These are phyloP conservation scores for Conopomorpha cramerella DNA, from an alignment of 1,140 invertebrate species.

Conservation along the genomic window DNA sequence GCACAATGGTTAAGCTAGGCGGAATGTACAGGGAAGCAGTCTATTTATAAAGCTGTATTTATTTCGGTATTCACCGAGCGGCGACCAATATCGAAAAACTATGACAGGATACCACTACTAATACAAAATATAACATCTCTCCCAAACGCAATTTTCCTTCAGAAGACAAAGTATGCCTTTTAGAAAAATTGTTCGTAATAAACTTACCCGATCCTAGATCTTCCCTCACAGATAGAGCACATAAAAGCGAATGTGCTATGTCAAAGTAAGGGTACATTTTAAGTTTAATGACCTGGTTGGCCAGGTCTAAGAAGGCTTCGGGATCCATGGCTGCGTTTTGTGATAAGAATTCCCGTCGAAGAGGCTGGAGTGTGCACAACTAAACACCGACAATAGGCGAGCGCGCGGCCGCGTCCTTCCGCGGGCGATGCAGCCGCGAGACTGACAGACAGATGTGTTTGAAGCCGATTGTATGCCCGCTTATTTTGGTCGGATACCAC, in stretches of 20 bases:
- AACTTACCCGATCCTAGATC: conserved; percentile 88
- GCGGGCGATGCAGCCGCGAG: conserved; percentile 48
- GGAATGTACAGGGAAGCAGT: conserved; percentile 19
- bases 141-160: too few relatives aligned
- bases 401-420: conserved; percentile 30
- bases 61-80: conserved; percentile 28
- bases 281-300: conserved; percentile 97
- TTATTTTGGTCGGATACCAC: conserved; percentile 27
- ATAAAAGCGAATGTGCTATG: conserved; percentile 90
- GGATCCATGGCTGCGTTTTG: conserved; percentile 79
- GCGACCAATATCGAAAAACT: conserved; percentile 7
- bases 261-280: conserved; percentile 99
- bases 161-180: too few relatives aligned
- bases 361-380: conserved; percentile 25
- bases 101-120: conserved; percentile 13
- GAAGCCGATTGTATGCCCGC: conserved; percentile 15
- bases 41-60: conserved; percentile 43
- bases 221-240: conserved; percentile 91
- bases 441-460: conserved; percentile 17
- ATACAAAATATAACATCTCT: conserved; percentile 4
- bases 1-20: neutral
- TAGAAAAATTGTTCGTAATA: conserved; percentile 23
- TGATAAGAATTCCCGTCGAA: conserved; percentile 11
- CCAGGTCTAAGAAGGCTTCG: conserved; percentile 95
- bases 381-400: conserved; percentile 49